Conservation (phyloP, 2,888 invertebrate species). For the Kryphioiulus occultus region DNA sequence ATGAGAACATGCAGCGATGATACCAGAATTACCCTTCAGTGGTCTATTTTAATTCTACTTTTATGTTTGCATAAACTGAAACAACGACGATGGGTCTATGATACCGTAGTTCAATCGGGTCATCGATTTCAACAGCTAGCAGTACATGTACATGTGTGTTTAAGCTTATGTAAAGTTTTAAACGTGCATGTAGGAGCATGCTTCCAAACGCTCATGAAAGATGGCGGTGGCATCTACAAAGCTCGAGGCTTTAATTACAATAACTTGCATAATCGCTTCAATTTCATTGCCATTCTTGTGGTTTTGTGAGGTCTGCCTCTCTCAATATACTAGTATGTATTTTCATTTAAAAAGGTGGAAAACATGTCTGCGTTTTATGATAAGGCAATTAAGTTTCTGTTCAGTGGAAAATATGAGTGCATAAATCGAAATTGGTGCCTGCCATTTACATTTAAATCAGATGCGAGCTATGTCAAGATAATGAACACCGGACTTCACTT, state of each 20-base stretch:
- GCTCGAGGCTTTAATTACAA: not conserved
- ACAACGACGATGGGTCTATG: not conserved
- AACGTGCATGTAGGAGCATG: not conserved
- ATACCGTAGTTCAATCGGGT: not conserved
- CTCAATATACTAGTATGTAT: not conserved
- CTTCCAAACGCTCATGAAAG: not conserved
- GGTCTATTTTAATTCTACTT: not conserved
- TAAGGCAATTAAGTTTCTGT: constrained; percentile 14
- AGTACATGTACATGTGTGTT: too few relatives aligned
- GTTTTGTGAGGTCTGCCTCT: not conserved
- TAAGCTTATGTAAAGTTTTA: not conserved
- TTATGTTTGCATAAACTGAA: not conserved
- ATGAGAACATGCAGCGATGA: not conserved
- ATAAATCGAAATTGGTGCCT: constrained; percentile 35
- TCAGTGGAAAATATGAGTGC: not conserved
- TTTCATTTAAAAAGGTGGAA: constrained; percentile 26
- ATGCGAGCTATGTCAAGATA: constrained; percentile 35
- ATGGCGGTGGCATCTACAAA: not conserved
- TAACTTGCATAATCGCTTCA: not conserved
- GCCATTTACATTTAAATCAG: constrained; percentile 22
- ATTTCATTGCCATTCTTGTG: constrained; percentile 20
- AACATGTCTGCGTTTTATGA: not conserved
- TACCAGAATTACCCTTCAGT: not conserved
- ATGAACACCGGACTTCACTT: not conserved
- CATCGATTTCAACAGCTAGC: not conserved